These are phyloP conservation scores for Takifugu ocellatus DNA, from an alignment of 2,797 vertebrate species.

Conservation along the genomic window DNA sequence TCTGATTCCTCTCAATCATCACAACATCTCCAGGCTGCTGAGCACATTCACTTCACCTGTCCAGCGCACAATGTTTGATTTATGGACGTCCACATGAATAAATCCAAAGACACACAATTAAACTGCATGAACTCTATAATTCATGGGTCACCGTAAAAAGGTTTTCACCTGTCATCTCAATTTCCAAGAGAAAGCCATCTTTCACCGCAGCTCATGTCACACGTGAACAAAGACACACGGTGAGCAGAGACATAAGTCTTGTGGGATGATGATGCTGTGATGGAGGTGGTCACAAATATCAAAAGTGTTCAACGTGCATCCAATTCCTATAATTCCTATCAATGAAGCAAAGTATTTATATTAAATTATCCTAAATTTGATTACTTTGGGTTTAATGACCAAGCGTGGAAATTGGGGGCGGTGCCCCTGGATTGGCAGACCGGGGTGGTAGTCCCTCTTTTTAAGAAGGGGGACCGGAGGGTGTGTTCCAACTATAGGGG, in stretches of 20 bases:
- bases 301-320: no score
- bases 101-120: constrained; percentile 54
- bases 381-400: no score
- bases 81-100: constrained; percentile 55
- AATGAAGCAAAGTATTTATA: no score
- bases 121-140: constrained; percentile 47
- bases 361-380: no score
- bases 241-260: constrained; percentile 15
- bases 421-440: no score
- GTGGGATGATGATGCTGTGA: constrained; percentile 5
- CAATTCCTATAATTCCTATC: no score
- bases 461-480: no score
- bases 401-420: no score
- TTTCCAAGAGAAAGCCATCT: constrained; percentile 35
- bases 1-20: constrained; percentile 4
- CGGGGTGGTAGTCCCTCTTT: no score
- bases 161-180: constrained; percentile 49
- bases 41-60: constrained; percentile 22
- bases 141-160: constrained; percentile 35
- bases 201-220: constrained; percentile 23
- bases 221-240: constrained; percentile 26
- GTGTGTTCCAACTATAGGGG: no score
- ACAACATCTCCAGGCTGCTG: constrained; percentile 38
- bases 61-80: constrained; percentile 36
- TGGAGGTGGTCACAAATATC: background rate